Conservation (phyloP, 1,140 invertebrate species). For the Carcinoscorpius rotundicauda region DNA sequence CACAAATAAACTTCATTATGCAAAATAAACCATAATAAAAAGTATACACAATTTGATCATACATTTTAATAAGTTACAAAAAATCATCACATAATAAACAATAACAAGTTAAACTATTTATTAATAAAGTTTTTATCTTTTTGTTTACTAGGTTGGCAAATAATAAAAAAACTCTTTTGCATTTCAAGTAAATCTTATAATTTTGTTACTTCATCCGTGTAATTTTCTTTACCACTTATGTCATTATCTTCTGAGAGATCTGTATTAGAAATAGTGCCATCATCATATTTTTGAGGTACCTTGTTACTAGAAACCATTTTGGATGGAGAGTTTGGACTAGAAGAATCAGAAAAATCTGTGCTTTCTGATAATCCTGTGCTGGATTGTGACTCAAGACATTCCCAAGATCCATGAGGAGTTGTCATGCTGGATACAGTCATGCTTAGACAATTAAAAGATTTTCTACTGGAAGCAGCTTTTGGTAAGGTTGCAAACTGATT, state of each 20-base stretch:
- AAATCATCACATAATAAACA: no score
- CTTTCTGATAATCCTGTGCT: conserved; percentile 18
- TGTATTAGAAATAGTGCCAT: conserved; percentile 3
- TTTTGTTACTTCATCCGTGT: conserved; percentile 16
- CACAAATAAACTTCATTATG: no score
- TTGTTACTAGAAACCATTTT: conserved; percentile 7
- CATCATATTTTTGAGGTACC: conserved; percentile 8
- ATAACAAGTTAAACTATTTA: no score
- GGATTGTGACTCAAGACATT: conserved; percentile 16
- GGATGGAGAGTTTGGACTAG: conserved; percentile 12
- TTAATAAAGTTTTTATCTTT: no score
- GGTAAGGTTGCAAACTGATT: conserved; percentile 20
- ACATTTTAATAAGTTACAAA: no score
- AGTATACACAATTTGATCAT: no score
- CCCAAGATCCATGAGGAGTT: conserved; percentile 18
- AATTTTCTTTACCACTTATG: conserved; percentile 2
- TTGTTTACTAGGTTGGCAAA: no score
- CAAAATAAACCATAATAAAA: no score
- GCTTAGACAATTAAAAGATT: not conserved
- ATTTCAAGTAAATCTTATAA: conserved; percentile 7
- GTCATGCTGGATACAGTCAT: not conserved
- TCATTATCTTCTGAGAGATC: conserved; percentile 16
- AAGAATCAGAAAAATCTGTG: conserved; percentile 19
- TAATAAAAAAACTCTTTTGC: no score
- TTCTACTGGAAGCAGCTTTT: conserved; percentile 6